Evolutionary conservation across 2,797 vertebrate genomes (phyloP).

Genomic region (Sitta carolinensis): DNA sequence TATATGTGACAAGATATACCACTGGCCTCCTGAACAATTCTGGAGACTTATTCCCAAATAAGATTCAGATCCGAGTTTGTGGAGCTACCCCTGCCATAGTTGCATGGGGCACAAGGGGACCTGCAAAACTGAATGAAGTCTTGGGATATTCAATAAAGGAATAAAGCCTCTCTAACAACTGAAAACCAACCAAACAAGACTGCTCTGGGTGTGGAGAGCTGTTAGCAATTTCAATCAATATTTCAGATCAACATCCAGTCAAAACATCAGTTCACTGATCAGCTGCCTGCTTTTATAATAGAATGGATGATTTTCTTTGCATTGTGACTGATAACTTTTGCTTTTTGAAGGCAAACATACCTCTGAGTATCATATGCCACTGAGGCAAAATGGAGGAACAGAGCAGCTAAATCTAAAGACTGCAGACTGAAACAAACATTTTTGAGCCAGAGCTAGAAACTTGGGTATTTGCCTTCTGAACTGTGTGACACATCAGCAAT

Average conservation of each 20-base stretch:
- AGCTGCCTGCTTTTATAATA: not conserved
- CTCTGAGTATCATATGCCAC: not conserved
- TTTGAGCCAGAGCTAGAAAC: not conserved
- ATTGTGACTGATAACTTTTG: not conserved
- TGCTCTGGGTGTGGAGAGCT: not conserved
- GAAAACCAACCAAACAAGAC: not conserved
- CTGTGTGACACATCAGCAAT: not conserved
- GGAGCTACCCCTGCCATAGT: not conserved
- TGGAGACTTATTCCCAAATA: not conserved
- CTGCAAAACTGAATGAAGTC: not conserved
- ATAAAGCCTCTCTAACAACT: not conserved
- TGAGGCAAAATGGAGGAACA: not conserved
- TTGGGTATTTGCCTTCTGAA: not conserved
- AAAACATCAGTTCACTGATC: not conserved
- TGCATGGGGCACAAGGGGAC: not conserved
- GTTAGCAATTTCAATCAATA: not conserved
- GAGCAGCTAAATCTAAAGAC: not conserved
- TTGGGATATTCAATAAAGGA: not conserved
- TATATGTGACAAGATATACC: not conserved
- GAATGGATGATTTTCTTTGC: not conserved
- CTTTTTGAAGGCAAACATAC: not conserved
- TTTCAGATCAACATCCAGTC: not conserved
- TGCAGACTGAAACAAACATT: not conserved
- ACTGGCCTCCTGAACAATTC: not conserved
- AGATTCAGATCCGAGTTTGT: not conserved